Base-by-base conservation (phyloP, 2,797 vertebrate species). In the Cottoperca gobio region DNA sequence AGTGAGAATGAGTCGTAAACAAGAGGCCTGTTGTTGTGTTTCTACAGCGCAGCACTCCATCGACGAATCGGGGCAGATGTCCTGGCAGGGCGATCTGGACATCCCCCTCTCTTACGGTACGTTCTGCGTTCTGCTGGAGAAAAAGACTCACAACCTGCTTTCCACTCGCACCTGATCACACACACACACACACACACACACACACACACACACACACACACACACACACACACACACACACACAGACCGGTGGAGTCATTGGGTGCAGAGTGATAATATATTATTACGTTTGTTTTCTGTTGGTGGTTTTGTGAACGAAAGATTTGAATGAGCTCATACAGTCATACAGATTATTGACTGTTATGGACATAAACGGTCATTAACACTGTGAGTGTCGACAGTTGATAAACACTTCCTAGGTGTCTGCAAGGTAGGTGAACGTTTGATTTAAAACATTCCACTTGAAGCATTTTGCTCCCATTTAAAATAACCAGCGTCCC, bases 41-140 rank as follows among this genome's bases (percentile, higher is more conserved):
- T 87, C 54, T 81, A 85, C 93, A 95, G 95, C 93, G 37, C 95
- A 95, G 83, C 94, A 93, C 54, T 95, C 95, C 28, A 83, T 95
- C 21, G 94, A 95, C 55, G 94, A 95, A 28, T 84, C 92, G 24
- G 92, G 91, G 3, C 92, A 91, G 74, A 71, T 94, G 82, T 91
- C 93, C 81, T 95, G 94, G 95, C 91, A 91, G 72, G 93, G 85
- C 5, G 94, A 94, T 14, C 76, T 94, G 89, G 94, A 95, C 86
- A 65, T 94, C 59, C 94, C 95, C 62, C 61, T 94, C 43, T 93
- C 95, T 26, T 95, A 95, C 86, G 91, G 94, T 95, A 94, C 4
- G 90, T 91, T 63, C 33, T 11, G 49, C 45, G 48, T 48, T 33
- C 52, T 28, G 58, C 19, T 9, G 2, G 26, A 50, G 52, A 67